Percentiles rank a stretch among this genome's conserved stretches.
Evolutionary conservation across 1,140 invertebrate species (phyloP).

Genomic region (Sitobion miscanthi): DNA sequence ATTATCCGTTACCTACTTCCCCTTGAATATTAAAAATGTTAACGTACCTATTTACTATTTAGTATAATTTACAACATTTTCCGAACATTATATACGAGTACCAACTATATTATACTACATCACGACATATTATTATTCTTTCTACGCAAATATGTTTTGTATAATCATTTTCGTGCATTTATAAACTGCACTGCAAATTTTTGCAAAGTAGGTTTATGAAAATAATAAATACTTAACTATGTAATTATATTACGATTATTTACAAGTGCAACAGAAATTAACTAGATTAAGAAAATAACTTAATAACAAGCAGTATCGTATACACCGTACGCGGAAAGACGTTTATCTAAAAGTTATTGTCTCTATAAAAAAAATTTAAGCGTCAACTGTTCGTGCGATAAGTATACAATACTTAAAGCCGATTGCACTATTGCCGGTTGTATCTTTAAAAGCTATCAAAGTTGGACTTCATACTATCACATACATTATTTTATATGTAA

Average conservation of each 20-base stretch:
- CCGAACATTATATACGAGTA: background rate
- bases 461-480: slow-evolving; percentile 6
- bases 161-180: background rate
- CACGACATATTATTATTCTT: background rate
- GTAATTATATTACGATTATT: no score
- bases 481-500: background rate
- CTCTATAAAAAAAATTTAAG: background rate
- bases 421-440: background rate
- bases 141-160: background rate
- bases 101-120: background rate
- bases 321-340: no score
- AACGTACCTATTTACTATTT: background rate
- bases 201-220: background rate
- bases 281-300: background rate
- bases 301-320: background rate
- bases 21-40: background rate
- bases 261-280: background rate
- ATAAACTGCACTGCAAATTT: background rate
- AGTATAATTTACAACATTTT: background rate
- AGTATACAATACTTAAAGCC: background rate
- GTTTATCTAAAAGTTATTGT: slow-evolving; percentile 7
- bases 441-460: background rate
- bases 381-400: background rate
- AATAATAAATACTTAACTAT: background rate
- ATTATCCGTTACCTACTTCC: background rate